A percentile compares a stretch with the other conserved stretches of the same genome.
Conservation (phyloP, 1,140 invertebrate species). For the Sycobia sp. region DNA sequence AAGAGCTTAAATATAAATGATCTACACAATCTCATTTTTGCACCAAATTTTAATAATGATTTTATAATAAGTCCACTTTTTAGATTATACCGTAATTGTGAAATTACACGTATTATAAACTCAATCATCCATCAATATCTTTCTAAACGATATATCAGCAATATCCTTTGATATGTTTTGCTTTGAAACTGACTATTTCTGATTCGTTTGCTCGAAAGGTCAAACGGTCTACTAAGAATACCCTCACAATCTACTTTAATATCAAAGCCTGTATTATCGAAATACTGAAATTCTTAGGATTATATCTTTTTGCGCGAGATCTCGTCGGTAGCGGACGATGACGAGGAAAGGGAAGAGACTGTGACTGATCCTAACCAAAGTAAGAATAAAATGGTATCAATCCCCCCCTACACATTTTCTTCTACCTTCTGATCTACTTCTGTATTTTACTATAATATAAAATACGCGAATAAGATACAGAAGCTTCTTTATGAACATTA, state of each 20-base stretch:
- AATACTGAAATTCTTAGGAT: constrained; percentile 11
- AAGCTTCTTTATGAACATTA: no score
- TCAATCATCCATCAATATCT: neutral
- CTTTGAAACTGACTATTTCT: neutral
- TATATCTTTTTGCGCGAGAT: neutral
- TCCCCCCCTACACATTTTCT: no score
- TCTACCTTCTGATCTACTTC: no score
- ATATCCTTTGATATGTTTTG: neutral
- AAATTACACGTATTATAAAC: neutral
- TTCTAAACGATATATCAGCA: neutral
- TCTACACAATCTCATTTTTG: no score
- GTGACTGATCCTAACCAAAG: neutral
- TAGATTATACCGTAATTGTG: no score
- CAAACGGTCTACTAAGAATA: neutral
- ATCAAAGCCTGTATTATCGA: constrained; percentile 19
- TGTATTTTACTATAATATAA: no score
- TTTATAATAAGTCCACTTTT: no score
- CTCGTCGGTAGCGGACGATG: neutral
- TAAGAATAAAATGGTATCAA: constrained; percentile 10
- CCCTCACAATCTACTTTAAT: neutral
- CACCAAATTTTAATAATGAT: no score
- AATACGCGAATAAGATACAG: no score
- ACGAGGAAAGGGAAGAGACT: neutral
- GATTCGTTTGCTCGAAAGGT: neutral
- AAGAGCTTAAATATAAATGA: no score